These are phyloP conservation scores for Lepilemur septentrionalis DNA, from an alignment of 2,797 vertebrate genomes.

Conservation along the genomic window DNA sequence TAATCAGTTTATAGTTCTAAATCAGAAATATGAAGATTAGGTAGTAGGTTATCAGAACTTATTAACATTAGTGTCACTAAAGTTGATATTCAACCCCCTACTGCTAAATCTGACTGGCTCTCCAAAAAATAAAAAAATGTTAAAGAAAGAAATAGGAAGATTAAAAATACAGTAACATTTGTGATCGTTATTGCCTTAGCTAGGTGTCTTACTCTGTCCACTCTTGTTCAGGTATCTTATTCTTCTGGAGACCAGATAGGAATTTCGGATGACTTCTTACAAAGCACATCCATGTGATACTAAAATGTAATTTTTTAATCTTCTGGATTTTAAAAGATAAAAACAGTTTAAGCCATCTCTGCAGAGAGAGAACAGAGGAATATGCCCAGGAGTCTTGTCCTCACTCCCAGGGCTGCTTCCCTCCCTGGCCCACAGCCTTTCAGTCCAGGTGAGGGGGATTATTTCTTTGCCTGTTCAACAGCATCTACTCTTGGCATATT, in stretches of 20 bases:
- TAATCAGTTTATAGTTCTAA: background rate
- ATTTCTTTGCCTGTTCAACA: background rate
- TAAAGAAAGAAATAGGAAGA: background rate
- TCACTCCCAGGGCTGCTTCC: background rate
- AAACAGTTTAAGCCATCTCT: background rate
- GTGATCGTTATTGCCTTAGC: background rate
- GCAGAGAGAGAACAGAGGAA: background rate
- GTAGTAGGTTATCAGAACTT: too few relatives aligned
- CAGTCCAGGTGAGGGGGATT: background rate
- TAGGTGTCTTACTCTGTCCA: background rate
- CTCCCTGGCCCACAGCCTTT: background rate
- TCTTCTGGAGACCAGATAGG: background rate
- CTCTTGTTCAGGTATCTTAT: background rate
- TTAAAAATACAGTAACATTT: background rate
- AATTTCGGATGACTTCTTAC: conserved; percentile 4
- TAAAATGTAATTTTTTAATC: background rate
- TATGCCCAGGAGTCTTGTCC: background rate
- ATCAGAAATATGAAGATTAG: background rate
- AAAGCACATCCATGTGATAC: background rate
- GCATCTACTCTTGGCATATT: background rate
- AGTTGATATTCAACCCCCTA: too few relatives aligned
- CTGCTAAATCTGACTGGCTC: too few relatives aligned
- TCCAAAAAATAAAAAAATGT: too few relatives aligned
- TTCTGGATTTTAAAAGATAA: background rate
- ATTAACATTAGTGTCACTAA: too few relatives aligned